phyloP scores from a whole-genome alignment of 2,888 invertebrate genomes.

The Hyles lineata region DNA sequence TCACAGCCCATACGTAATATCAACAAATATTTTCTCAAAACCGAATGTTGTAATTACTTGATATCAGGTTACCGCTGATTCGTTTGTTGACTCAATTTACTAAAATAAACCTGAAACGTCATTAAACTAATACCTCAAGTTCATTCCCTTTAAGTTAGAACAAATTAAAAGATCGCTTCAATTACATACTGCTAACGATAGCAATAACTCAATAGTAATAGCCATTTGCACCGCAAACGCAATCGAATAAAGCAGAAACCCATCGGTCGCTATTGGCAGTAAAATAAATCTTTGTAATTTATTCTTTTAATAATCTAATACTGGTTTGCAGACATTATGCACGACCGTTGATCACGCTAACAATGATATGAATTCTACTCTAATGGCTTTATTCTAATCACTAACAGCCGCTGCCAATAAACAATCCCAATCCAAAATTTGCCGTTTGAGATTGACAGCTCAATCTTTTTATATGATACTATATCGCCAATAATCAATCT shows the following conservation, averaged over 20 bases:
- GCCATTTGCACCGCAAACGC: constrained; percentile 16
- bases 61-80: too few species aligned
- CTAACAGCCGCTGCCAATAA: too few species aligned
- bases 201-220: constrained; percentile 14
- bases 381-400: constrained; percentile 22
- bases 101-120: too few species aligned
- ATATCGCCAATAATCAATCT: too few species aligned
- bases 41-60: too few species aligned
- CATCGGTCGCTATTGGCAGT: constrained; percentile 20
- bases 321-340: constrained; percentile 38
- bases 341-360: constrained; percentile 46
- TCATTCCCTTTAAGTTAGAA: neutral
- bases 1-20: too few species aligned
- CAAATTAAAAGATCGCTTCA: neutral
- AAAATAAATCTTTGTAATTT: constrained; percentile 39
- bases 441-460: too few species aligned
- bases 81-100: too few species aligned
- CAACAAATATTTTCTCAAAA: too few species aligned
- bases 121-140: neutral
- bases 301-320: constrained; percentile 48
- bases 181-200: neutral
- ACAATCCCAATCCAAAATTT: too few species aligned
- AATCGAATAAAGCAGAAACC: constrained; percentile 26
- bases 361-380: constrained; percentile 10
- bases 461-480: too few species aligned